These are phyloP conservation scores for Nomia melanderi DNA, from an alignment of 1,140 invertebrate species.

Conservation along the genomic window DNA sequence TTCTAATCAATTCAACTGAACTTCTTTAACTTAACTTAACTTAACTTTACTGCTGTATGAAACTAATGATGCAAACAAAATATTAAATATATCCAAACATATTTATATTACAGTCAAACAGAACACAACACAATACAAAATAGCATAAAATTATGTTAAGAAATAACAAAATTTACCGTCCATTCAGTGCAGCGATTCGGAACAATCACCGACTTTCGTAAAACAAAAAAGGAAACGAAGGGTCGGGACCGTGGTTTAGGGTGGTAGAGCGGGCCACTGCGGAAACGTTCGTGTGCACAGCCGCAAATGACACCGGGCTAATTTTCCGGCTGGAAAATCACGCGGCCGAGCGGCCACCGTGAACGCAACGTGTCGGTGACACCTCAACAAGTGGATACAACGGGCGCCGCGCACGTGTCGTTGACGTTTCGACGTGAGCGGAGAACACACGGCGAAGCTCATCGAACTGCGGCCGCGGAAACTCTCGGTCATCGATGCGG, in stretches of 20 bases:
- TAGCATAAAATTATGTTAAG: too few relatives aligned
- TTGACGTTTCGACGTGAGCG: conserved; percentile 50
- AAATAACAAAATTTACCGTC: too few relatives aligned
- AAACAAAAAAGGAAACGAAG: background rate
- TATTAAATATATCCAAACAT: too few relatives aligned
- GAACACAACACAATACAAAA: too few relatives aligned
- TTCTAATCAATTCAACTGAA: too few relatives aligned
- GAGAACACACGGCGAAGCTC: background rate
- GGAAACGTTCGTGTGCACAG: conserved; percentile 39
- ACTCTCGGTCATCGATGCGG: too few relatives aligned
- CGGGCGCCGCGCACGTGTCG: conserved; percentile 53
- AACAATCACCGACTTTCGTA: too few relatives aligned
- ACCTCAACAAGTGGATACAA: conserved; percentile 64
- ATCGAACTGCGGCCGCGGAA: background rate
- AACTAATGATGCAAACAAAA: too few relatives aligned
- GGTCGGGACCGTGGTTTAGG: background rate
- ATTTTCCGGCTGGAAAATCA: conserved; percentile 76
- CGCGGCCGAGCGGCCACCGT: conserved; percentile 53
- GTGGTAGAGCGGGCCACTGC: conserved; percentile 2
- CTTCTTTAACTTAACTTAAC: too few relatives aligned
- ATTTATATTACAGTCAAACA: too few relatives aligned
- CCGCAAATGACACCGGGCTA: conserved; percentile 66
- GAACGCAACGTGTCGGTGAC: conserved; percentile 63
- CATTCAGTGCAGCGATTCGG: too few relatives aligned
- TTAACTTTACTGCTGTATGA: too few relatives aligned